phyloP scores from a whole-genome alignment of 2,888 invertebrate genomes.

The Pseudeuparius sepicola region DNA sequence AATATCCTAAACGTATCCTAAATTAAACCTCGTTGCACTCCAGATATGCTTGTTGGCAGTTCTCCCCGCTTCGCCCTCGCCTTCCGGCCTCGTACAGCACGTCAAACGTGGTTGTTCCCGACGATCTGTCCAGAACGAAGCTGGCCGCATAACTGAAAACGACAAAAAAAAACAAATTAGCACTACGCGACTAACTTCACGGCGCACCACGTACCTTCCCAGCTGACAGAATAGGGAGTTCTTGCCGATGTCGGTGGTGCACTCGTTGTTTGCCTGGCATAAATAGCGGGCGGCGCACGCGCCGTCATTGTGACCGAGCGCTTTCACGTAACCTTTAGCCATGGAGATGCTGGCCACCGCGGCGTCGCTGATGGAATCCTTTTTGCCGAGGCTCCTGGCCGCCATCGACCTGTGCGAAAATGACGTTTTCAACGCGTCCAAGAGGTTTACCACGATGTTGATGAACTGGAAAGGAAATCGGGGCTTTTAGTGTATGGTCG shows the following conservation, averaged over 20 bases:
- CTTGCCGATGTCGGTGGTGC: conserved; percentile 68
- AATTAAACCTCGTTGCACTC: conserved; percentile 77
- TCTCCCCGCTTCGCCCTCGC: conserved; percentile 74
- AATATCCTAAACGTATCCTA: too few relatives aligned
- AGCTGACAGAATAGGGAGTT: conserved; percentile 84
- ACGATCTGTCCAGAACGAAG: conserved; percentile 68
- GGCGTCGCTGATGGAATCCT: conserved; percentile 84
- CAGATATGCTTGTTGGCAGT: conserved; percentile 75
- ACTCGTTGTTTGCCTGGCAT: conserved; percentile 84
- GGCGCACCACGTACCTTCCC: conserved; percentile 60
- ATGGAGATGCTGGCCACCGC: conserved; percentile 79
- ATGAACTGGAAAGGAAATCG: conserved; percentile 65
- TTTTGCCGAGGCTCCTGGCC: conserved; percentile 75
- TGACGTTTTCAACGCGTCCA: conserved; percentile 86
- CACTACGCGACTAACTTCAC: too few relatives aligned
- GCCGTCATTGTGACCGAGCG: conserved; percentile 66
- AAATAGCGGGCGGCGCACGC: conserved; percentile 80
- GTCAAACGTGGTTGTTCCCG: conserved; percentile 62
- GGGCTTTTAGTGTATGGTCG: too few relatives aligned
- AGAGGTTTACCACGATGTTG: conserved; percentile 80
- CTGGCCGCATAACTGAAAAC: conserved; percentile 71
- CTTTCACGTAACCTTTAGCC: conserved; percentile 80
- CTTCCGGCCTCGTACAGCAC: conserved; percentile 77
- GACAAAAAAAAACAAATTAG: conserved; percentile 12
- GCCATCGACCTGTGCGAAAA: conserved; percentile 83